Conservation (phyloP, 2,888 invertebrate species). For the Hoplodrina ambigua region DNA sequence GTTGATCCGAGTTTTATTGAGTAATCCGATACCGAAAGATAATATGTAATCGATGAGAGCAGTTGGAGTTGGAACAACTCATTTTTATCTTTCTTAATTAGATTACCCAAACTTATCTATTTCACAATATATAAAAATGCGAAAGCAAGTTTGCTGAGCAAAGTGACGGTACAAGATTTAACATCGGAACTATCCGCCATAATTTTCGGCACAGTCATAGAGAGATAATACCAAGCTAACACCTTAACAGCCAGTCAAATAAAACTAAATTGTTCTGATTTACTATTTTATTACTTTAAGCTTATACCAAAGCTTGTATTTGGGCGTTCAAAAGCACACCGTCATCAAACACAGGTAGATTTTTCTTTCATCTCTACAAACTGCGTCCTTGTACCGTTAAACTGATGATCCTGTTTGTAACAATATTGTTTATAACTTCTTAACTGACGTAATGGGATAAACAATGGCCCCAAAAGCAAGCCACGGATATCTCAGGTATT, state of each 20-base stretch:
- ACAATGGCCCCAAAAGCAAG: constrained; percentile 73
- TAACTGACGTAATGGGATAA: constrained; percentile 87
- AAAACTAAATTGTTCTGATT: constrained; percentile 45
- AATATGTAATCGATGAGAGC: constrained; percentile 11
- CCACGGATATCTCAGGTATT: constrained; percentile 73
- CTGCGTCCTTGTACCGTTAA: constrained; percentile 80
- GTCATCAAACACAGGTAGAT: constrained; percentile 73
- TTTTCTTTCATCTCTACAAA: constrained; percentile 65
- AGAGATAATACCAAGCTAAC: constrained; percentile 11
- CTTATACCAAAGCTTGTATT: constrained; percentile 37
- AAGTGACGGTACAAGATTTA: constrained; percentile 10
- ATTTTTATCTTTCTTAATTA: constrained; percentile 13
- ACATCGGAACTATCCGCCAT: background rate
- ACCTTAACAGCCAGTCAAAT: constrained; percentile 18
- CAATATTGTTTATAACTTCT: constrained; percentile 72
- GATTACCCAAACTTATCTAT: constrained; percentile 4
- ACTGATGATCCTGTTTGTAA: constrained; percentile 83
- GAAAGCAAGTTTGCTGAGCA: constrained; percentile 1
- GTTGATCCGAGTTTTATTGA: constrained; percentile 50
- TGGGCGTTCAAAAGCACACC: constrained; percentile 53
- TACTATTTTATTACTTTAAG: constrained; percentile 47
- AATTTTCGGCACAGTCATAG: constrained; percentile 18
- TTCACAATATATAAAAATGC: background rate
- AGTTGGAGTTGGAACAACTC: background rate
- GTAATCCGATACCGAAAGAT: constrained; percentile 45